Base-by-base conservation (phyloP, 2,113 vertebrate genomes). In the Tragelaphus imberbis region DNA sequence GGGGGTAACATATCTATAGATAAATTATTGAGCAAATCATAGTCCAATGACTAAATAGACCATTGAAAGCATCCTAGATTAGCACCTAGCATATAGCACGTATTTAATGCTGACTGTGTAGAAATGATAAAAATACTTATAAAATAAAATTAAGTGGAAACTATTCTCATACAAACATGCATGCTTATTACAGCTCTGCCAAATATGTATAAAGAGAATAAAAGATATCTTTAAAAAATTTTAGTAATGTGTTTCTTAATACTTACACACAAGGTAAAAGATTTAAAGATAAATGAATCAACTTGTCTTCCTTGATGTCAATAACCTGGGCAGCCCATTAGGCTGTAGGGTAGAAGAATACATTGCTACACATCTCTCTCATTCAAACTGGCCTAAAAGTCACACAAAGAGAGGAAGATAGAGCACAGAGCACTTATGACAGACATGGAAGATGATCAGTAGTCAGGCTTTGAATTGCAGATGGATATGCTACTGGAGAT, bases 101-200 rank as follows among this genome's bases (percentile, higher is more conserved):
- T 25, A 5, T 47, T 91, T 47, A 75, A 14, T 82, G 47, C 3
- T 40, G 6, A 84, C 21, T n/a, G 5, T 59, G 47, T 44, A 84
- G 58, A 94, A 84, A 90, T 47, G 33, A 49, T 63, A 96, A 95
- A 85, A 94, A 30, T 91, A 10, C 17, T 82, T 95, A 61, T 14
- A 30, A 93, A 96, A 63, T 86, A 92, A 95, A 97, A 91, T 85
- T 51, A 97, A 75, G n/a, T 88, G 13, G 30, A 71, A 56, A 93
- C 59, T 81, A 14, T n/a, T n/a, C 15, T 80, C 17, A 68, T 80
- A 88, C 14, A 92, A 95, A 51, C 49, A 96, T 82, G 10, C 49
- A 55, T 89, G 36, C 14, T 93, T 84, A 79, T 65, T 81, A 88
- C 82, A 71, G 71, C n/a, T 92, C 30, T 63, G 17, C 49, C 25